Evolutionary conservation across 2,888 invertebrate species (phyloP).

Genomic region (Agrilus biguttatus): DNA sequence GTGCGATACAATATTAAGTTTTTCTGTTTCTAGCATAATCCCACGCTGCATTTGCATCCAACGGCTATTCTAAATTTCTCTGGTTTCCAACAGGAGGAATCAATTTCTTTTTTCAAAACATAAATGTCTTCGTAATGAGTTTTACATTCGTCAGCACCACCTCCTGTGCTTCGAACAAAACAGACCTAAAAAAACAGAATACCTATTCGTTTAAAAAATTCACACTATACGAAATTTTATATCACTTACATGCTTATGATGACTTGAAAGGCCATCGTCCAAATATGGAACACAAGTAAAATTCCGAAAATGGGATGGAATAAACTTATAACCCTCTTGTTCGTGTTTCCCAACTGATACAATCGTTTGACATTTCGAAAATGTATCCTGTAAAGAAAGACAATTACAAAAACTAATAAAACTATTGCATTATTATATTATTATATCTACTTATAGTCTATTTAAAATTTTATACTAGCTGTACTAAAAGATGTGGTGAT

Average conservation of each 20-base stretch:
- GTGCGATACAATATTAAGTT: no score
- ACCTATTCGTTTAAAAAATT: neutral
- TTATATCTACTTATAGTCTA: no score
- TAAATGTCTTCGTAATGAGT: conserved; percentile 6
- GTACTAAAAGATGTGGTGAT: no score
- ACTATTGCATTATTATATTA: no score
- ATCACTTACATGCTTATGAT: neutral
- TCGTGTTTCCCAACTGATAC: conserved; percentile 1
- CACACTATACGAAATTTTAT: neutral
- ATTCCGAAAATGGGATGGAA: conserved; percentile 14
- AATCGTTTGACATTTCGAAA: conserved; percentile 3
- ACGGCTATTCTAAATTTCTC: conserved; percentile 9
- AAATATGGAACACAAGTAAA: conserved; percentile 5
- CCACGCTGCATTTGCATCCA: conserved; percentile 15
- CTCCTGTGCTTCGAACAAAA: conserved; percentile 1
- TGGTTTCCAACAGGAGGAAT: conserved; percentile 7
- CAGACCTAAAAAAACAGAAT: conserved; percentile 2
- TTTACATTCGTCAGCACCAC: conserved; percentile 4
- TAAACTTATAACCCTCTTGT: conserved; percentile 16
- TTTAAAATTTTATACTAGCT: no score
- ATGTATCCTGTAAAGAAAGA: no score
- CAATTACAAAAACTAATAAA: no score
- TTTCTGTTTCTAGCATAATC: conserved; percentile 2
- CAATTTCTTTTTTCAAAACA: conserved; percentile 5
- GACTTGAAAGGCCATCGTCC: neutral